Evolutionary conservation across 2,797 vertebrate species (phyloP).

Genomic region (Erithacus rubecula): DNA sequence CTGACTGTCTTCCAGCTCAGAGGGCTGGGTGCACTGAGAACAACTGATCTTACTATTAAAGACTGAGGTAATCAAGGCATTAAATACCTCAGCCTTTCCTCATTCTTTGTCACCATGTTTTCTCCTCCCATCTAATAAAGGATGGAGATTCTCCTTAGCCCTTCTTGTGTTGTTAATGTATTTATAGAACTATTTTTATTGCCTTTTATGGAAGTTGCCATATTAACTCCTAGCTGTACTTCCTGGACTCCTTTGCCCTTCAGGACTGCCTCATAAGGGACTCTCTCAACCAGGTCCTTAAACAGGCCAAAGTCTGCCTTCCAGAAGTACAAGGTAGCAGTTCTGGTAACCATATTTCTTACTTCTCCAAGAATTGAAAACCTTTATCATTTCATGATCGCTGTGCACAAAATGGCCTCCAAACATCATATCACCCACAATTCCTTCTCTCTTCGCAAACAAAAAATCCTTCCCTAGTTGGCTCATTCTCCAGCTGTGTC

Average conservation of each 20-base stretch:
- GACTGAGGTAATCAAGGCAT: background rate
- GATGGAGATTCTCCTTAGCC: background rate
- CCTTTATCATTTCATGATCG: background rate
- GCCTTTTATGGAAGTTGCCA: background rate
- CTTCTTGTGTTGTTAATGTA: background rate
- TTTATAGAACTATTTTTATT: background rate
- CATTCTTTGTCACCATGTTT: background rate
- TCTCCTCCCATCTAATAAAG: background rate
- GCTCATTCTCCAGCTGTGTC: background rate
- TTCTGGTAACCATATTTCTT: background rate
- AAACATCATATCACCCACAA: background rate
- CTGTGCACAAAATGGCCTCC: background rate
- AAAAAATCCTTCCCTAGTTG: background rate
- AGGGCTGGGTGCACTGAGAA: background rate
- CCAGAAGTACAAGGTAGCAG: background rate
- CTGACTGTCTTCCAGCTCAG: background rate
- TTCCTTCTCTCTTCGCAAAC: background rate
- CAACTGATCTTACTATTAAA: background rate
- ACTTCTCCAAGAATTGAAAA: background rate
- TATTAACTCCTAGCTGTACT: background rate
- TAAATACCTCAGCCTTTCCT: background rate
- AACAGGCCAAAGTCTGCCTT: background rate
- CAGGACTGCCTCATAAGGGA: background rate
- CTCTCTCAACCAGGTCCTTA: background rate
- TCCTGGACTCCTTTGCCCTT: background rate